Evolutionary conservation across 2,797 vertebrate species (phyloP), one percentile per base, ranked within the genome.

Genomic region (Sus cebifrons): DNA sequence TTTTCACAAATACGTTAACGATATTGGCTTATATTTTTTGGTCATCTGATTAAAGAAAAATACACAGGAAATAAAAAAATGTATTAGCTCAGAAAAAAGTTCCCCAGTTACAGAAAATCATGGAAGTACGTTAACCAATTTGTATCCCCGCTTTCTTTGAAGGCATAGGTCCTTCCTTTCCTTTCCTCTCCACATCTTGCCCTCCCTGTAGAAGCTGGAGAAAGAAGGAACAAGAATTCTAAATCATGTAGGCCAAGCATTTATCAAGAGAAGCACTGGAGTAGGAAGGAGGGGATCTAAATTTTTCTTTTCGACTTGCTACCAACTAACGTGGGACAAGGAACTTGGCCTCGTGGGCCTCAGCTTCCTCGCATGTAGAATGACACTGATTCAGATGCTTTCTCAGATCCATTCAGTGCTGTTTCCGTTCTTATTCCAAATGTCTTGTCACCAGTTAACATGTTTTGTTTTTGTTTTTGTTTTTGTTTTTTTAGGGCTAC

Each of bases 41-140:
- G 56, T 87, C 64, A 64, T 56, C 32, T 74, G n/a, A 36, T 77
- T 88, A 60, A 64, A 86, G 74, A 71, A 91, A 94, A 79, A n/a
- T 49, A 65, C 65, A 83, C 58, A 74, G 29, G 65, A 90, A 84
- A 74, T 71, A 58, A 74, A 15, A 15, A 84, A 83, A 78, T 36
- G 52, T 16, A 91, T 49, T 88, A 86, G 77, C 73, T 91, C 11
- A 44, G 58, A 94, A 86, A 82, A 88, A 77, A 18, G 79, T 67
- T 73, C 71, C 36, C 62, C 52, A 71, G 13, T 75, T 75, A 60
- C 6, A 84, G 6, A 79, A 89, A 79, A 86, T 77, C 54, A 73
- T 27, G 52, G 15, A 60, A 87, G 17, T 49, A 29, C 12, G 4
- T 86, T 82, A 70, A 67, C 67, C 21, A 86, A 3, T 75, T 32